Evolutionary conservation across 53 echinoderm and acorn worm genomes (phyloP).

Genomic region (Crossaster papposus): DNA sequence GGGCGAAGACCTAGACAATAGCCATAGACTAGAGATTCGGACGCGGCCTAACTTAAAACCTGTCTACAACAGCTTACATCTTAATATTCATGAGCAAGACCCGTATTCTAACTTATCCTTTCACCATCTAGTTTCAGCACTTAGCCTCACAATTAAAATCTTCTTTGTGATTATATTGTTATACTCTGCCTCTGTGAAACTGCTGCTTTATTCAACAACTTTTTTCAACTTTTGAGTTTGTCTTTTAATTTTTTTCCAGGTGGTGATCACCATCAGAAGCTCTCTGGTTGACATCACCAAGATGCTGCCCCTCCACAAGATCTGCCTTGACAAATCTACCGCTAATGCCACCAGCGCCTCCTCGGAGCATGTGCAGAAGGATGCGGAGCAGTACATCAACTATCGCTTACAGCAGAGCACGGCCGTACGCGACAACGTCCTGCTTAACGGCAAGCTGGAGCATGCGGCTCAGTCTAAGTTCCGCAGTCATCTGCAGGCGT

Average conservation of each 20-base stretch:
- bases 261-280: conserved; percentile 86
- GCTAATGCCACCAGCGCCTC: conserved; percentile 67
- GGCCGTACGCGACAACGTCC: conserved; percentile 81
- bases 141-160: too few relatives aligned
- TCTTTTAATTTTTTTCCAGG: background rate
- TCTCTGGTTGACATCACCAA: conserved; percentile 89
- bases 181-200: too few relatives aligned
- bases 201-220: too few relatives aligned
- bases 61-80: too few relatives aligned
- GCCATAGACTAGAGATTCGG: too few relatives aligned
- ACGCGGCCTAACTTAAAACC: too few relatives aligned
- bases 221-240: background rate
- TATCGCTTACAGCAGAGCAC: conserved; percentile 84
- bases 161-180: too few relatives aligned
- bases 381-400: conserved; percentile 92
- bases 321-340: conserved; percentile 83
- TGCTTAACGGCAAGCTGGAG: conserved; percentile 94
- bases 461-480: conserved; percentile 84
- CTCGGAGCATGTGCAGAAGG: conserved; percentile 88
- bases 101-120: too few relatives aligned
- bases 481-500: conserved; percentile 80
- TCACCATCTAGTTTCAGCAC: too few relatives aligned
- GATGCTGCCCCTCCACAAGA: conserved; percentile 90
- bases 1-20: too few relatives aligned
- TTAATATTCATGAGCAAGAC: too few relatives aligned